Conservation (phyloP, 2,888 invertebrate species). For the Stegana nigrithorax region DNA sequence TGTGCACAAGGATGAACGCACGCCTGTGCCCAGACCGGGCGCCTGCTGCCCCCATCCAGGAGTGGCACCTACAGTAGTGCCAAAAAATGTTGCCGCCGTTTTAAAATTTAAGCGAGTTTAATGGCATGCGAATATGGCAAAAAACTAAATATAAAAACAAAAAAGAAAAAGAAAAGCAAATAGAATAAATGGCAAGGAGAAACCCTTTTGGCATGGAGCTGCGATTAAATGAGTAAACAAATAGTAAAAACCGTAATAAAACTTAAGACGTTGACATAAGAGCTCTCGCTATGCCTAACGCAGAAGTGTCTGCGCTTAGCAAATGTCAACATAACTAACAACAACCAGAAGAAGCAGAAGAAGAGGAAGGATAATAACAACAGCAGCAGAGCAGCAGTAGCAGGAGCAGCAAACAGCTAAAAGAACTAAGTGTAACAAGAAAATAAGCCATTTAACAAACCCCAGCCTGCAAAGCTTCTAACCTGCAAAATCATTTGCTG, state of each 20-base stretch:
- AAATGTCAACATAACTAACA: conserved; percentile 7
- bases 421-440: neutral
- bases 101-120: neutral
- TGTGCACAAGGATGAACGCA: too few species aligned
- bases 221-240: conserved; percentile 1
- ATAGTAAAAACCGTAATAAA: conserved; percentile 36
- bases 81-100: too few species aligned
- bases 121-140: neutral
- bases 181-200: neutral
- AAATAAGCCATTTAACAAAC: conserved; percentile 25
- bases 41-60: too few species aligned
- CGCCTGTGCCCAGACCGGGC: too few species aligned
- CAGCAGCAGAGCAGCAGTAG: conserved; percentile 2
- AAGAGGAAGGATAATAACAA: neutral
- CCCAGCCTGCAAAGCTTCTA: neutral
- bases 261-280: conserved; percentile 47
- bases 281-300: conserved; percentile 43
- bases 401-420: conserved; percentile 5
- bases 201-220: neutral
- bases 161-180: neutral
- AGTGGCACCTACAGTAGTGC: neutral
- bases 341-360: neutral
- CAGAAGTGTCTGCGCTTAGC: conserved; percentile 38
- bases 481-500: conserved; percentile 17
- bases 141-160: neutral